These are phyloP conservation scores for Eulacestoma nigropectus DNA, from an alignment of 2,113 vertebrate genomes.

Conservation along the genomic window DNA sequence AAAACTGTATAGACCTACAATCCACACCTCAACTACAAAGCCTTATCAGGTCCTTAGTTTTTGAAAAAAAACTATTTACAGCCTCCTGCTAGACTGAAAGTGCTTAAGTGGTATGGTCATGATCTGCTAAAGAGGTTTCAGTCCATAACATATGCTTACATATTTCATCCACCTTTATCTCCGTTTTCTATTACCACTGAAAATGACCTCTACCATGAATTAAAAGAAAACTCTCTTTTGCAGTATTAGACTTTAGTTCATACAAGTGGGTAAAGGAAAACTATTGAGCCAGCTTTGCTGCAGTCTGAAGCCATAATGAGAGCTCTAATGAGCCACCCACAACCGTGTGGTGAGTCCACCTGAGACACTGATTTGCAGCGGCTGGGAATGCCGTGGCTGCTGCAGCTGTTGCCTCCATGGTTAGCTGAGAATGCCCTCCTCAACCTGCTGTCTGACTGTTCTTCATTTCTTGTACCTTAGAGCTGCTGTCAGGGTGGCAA, in stretches of 20 bases:
- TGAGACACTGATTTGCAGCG: neutral
- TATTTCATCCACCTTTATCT: neutral
- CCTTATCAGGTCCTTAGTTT: neutral
- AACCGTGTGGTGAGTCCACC: neutral
- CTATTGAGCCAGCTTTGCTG: neutral
- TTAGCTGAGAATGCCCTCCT: neutral
- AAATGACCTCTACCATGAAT: neutral
- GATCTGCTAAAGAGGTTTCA: neutral
- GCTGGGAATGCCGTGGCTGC: neutral
- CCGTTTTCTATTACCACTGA: neutral
- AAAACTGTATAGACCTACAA: neutral
- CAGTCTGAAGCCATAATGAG: neutral
- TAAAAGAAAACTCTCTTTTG: neutral
- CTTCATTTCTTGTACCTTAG: neutral
- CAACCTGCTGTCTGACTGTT: neutral
- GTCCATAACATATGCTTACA: neutral
- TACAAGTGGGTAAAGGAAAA: neutral
- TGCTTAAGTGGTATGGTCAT: neutral
- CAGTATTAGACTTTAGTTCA: neutral
- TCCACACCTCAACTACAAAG: neutral
- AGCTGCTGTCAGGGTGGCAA: neutral
- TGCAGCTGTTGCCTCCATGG: neutral
- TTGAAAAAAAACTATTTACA: neutral
- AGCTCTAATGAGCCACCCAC: rapidly evolving
- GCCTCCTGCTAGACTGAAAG: neutral